Conservation (phyloP, 2,888 invertebrate species). For the Neocrepidodera transversa region DNA sequence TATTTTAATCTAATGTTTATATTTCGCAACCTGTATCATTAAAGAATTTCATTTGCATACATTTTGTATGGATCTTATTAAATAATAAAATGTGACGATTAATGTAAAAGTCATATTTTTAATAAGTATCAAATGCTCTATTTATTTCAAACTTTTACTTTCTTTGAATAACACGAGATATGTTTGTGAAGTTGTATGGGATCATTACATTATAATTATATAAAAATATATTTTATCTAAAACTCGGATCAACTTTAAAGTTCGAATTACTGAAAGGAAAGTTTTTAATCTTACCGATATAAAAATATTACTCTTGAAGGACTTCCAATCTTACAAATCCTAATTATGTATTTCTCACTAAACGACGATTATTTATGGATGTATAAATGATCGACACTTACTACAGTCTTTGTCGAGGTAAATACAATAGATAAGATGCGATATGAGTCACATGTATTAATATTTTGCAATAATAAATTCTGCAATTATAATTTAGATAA, state of each 20-base stretch:
- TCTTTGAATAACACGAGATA: too few species aligned
- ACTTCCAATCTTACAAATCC: too few species aligned
- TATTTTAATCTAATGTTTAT: constrained; percentile 19
- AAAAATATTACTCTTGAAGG: too few species aligned
- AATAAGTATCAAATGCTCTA: not conserved
- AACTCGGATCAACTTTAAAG: too few species aligned
- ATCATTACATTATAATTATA: too few species aligned
- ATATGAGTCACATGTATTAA: constrained; percentile 4
- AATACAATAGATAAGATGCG: not conserved
- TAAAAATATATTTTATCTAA: too few species aligned
- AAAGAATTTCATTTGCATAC: constrained; percentile 1
- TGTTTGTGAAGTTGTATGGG: too few species aligned
- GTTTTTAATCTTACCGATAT: too few species aligned
- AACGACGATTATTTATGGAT: not conserved
- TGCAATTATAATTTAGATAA: too few species aligned
- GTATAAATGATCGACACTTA: not conserved
- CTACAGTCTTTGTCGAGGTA: not conserved
- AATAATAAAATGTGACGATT: not conserved
- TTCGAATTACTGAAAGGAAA: too few species aligned
- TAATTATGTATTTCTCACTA: not conserved
- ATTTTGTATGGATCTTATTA: constrained; percentile 5
- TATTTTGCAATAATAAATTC: not conserved
- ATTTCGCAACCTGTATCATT: constrained; percentile 23
- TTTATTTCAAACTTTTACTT: constrained; percentile 16
- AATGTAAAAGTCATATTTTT: not conserved